These are phyloP conservation scores for Anastrepha ludens DNA, from an alignment of 1,140 invertebrate genomes.

Conservation along the genomic window DNA sequence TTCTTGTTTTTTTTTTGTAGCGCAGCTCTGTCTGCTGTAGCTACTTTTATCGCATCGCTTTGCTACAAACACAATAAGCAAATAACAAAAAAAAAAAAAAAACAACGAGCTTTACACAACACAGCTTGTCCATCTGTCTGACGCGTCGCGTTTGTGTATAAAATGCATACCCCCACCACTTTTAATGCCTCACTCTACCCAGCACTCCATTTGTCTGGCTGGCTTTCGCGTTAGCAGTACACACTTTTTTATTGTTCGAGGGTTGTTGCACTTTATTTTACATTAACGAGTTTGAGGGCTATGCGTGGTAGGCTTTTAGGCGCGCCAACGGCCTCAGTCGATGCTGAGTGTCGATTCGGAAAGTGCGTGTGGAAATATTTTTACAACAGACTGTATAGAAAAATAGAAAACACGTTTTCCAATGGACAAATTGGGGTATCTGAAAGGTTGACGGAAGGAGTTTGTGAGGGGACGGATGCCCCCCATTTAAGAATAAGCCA, in stretches of 20 bases:
- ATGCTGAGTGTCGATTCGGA: background rate
- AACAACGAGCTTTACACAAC: background rate
- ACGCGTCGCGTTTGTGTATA: background rate
- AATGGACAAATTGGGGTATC: too few relatives aligned
- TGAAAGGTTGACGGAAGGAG: too few relatives aligned
- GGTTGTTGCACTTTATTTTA: slow-evolving; percentile 33
- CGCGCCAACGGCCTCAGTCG: background rate
- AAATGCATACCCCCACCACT: background rate
- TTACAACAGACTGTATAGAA: background rate
- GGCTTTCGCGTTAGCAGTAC: background rate
- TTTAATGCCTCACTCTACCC: background rate
- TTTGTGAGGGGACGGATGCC: too few relatives aligned
- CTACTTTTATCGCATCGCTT: background rate
- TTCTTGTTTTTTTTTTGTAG: too few relatives aligned
- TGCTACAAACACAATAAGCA: background rate
- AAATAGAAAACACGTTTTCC: too few relatives aligned
- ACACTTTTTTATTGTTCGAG: background rate
- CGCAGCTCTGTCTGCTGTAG: background rate
- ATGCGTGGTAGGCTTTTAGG: slow-evolving; percentile 26
- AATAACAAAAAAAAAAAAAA: background rate
- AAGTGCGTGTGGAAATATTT: background rate
- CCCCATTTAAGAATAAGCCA: too few relatives aligned
- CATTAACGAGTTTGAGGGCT: background rate
- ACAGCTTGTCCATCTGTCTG: slow-evolving; percentile 15
- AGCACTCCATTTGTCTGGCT: background rate